Percentiles rank a stretch among this genome's conserved stretches.
Evolutionary conservation across 2,888 invertebrate species (phyloP).

Genomic region (Hololepta plana): DNA sequence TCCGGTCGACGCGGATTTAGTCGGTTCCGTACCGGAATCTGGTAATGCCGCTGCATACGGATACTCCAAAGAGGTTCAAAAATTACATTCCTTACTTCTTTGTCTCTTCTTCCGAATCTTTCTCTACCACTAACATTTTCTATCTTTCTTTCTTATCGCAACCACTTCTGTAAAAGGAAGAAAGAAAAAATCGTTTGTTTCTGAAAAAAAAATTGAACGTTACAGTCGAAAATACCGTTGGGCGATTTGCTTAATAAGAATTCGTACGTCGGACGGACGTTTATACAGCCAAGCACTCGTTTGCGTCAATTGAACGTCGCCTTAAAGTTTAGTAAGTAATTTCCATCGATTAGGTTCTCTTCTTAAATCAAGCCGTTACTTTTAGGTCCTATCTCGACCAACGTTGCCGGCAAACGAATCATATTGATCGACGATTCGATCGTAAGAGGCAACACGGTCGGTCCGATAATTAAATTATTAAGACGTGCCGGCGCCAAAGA

Average conservation of each 20-base stretch:
- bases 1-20: slow-evolving; percentile 83
- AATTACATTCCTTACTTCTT: slow-evolving; percentile 2
- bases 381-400: slow-evolving; percentile 66
- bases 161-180: too few species aligned
- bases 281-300: slow-evolving; percentile 89
- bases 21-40: slow-evolving; percentile 93
- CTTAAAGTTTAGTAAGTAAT: slow-evolving; percentile 68
- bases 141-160: too few species aligned
- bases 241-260: slow-evolving; percentile 92
- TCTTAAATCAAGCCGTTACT: slow-evolving; percentile 3
- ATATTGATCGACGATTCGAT: slow-evolving; percentile 96
- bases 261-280: slow-evolving; percentile 91
- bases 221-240: slow-evolving; percentile 71
- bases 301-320: slow-evolving; percentile 83
- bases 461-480: slow-evolving; percentile 83
- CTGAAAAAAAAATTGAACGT: slow-evolving; percentile 7
- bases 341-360: too few species aligned
- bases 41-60: slow-evolving; percentile 95
- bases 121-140: background rate
- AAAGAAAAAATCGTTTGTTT: slow-evolving; percentile 3
- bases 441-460: slow-evolving; percentile 92
- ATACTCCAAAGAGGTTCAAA: slow-evolving; percentile 62
- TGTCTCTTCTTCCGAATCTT: background rate
- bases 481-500: slow-evolving; percentile 86
- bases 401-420: slow-evolving; percentile 71